phyloP scores from a whole-genome alignment of 2,113 vertebrate species.

The Orthonyx spaldingii region DNA sequence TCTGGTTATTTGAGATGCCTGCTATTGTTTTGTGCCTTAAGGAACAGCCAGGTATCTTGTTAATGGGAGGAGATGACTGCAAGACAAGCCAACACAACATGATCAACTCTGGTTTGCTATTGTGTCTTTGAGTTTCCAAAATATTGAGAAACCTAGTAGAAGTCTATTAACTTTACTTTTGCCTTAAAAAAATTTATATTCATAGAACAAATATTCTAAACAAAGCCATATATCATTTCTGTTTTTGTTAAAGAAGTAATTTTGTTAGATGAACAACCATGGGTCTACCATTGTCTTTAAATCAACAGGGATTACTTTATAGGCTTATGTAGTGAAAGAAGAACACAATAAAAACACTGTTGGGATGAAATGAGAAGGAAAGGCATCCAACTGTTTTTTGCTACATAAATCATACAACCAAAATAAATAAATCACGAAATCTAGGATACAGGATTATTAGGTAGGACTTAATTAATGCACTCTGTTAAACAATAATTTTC shows the following conservation, averaged over 20 bases:
- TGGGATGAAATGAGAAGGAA: background rate
- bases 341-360: background rate
- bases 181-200: background rate
- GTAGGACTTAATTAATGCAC: slow-evolving; percentile 2
- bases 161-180: background rate
- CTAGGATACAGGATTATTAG: background rate
- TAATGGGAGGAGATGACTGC: background rate
- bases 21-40: background rate
- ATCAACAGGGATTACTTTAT: background rate
- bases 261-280: background rate
- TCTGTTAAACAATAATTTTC: background rate
- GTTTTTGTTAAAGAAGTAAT: background rate
- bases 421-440: slow-evolving; percentile 35
- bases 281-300: background rate
- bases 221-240: background rate
- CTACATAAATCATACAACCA: slow-evolving; percentile 1
- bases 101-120: background rate
- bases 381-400: background rate
- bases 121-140: background rate
- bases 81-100: background rate
- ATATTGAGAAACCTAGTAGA: background rate
- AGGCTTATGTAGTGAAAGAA: background rate
- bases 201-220: background rate
- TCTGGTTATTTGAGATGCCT: background rate
- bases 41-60: background rate